Base-by-base conservation (phyloP, 2,797 vertebrate species). In the Phrynocephalus forsythii region DNA sequence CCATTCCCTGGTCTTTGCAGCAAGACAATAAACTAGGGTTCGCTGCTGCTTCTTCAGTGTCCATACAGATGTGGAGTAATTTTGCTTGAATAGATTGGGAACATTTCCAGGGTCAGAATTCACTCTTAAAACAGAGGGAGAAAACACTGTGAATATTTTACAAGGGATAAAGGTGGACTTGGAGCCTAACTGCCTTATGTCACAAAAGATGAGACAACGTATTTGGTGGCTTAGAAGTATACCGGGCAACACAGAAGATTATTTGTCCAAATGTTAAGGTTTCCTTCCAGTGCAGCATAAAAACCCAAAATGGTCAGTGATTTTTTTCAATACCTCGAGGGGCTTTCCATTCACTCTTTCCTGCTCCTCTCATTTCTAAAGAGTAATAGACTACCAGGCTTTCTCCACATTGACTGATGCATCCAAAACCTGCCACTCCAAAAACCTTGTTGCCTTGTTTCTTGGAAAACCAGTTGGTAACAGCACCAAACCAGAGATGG, bases 271-370 rank as follows among this genome's bases (percentile, higher is more conserved):
- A 82, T 88, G 80, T 89, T 66, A 84, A 92, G 83, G 72, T 93
- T 85, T 90, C 83, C 92, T 83, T 92, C 72, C 89, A 79, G 84
- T 18, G 28, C 86, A 92, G 73, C 0, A 0, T 90, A 79, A 81
- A 50, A 44, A 44, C 38, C 38, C 38, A 44, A 4, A 44, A 3
- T 44, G 38, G 38, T 6, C 44, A 90, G 63, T 88, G 87, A 69
- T 63, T 89, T 80, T 82, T 84, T 91, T 92, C 88, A 0, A 56
- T 56, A 63, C 92, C 94, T 94, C 16, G 0, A 93, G 95, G 89
- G 79, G 92, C 95, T 95, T 96, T 95, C 94, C 90, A 87, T 88
- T 93, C 89, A 87, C 84, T 94, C 88, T 85, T 95, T 91, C 92
- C 93, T 91, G 6, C 89, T 0, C 0, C 91, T 91, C 75, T 92